A percentile compares a stretch with the other conserved stretches of the same genome.
phyloP scores from a whole-genome alignment of 1,140 invertebrate genomes.

The Chymomyza costata region DNA sequence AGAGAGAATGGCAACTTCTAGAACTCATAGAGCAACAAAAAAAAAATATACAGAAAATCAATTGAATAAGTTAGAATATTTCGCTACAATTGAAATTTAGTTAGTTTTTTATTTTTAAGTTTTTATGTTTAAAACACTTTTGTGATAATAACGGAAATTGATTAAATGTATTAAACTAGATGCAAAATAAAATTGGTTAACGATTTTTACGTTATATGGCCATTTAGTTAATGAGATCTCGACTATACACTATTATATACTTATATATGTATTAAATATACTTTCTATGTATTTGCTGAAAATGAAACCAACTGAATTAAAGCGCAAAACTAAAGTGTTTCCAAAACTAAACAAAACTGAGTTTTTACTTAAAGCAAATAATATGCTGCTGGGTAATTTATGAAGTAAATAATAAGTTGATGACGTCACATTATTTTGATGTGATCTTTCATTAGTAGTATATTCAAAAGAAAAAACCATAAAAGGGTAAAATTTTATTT shows the following conservation, averaged over 20 bases:
- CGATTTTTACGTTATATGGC: slow-evolving; percentile 24
- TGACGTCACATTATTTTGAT: no score
- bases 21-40: no score
- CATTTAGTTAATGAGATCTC: slow-evolving; percentile 30
- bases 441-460: no score
- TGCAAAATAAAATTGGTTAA: slow-evolving; percentile 56
- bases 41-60: slow-evolving; percentile 3
- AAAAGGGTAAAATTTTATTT: no score
- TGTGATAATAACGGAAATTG: slow-evolving; percentile 58
- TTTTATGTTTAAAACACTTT: slow-evolving; percentile 52
- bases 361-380: background rate
- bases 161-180: slow-evolving; percentile 45
- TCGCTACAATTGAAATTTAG: slow-evolving; percentile 27
- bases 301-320: background rate
- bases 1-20: slow-evolving; percentile 9
- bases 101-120: slow-evolving; percentile 33
- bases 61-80: slow-evolving; percentile 29
- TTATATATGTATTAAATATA: slow-evolving; percentile 14
- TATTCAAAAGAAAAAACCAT: no score
- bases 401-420: no score
- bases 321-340: slow-evolving; percentile 13
- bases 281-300: slow-evolving; percentile 24
- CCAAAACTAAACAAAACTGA: slow-evolving; percentile 1
- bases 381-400: no score
- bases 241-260: slow-evolving; percentile 28